Evolutionary conservation across 2,113 vertebrate genomes (phyloP), one percentile per base, ranked within the genome.

Genomic region (Sinocyclocheilus rhinocerous): DNA sequence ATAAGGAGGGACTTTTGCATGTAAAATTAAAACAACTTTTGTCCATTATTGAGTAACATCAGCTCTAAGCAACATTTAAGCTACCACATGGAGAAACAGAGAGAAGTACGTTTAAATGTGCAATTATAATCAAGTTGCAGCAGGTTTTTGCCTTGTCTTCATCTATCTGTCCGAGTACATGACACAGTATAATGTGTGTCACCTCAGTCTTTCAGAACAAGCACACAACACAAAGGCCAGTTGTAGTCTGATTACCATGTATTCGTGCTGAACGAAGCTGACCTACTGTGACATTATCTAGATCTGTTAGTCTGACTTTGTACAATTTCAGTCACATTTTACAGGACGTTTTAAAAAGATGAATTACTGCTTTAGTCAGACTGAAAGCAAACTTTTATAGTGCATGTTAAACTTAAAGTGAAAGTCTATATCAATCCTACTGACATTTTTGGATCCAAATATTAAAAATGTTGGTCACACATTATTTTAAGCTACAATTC

Each of bases 1-100:
- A 50, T 78, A 39, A 61, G 50, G 22, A 59, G 50, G 57, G 57
- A 52, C n/a, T 67, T 61, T 82, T 78, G 20, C 36, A 82, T 85
- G 61, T 75, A 72, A 65, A 87, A 77, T 65, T 72, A 48, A 52
- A 69, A 81, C 65, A 84, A 57, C 55, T 84, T 78, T 42, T 50
- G 63, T 65, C 22, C 12, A 48, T 87, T 76, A 39, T 11, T 50
- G 36, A 77, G 4, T 33, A 69, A 69, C 4, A 33, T 24, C 26
- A 69, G 65, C 15, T 69, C 24, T 67, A 67, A 67, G 63, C n/a
- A 3, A 20, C 55, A 57, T 57, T 57, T 8, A 20, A 20, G 20
- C 18, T 22, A 22, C 57, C 57, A 59, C 57, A 59, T 59, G 65
- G 24, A 29, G 24, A 67, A 67, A 67, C 26, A 13, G 61, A 59